Evolutionary conservation across 2,888 invertebrate species (phyloP).

Genomic region (Drosophila paucipuncta): DNA sequence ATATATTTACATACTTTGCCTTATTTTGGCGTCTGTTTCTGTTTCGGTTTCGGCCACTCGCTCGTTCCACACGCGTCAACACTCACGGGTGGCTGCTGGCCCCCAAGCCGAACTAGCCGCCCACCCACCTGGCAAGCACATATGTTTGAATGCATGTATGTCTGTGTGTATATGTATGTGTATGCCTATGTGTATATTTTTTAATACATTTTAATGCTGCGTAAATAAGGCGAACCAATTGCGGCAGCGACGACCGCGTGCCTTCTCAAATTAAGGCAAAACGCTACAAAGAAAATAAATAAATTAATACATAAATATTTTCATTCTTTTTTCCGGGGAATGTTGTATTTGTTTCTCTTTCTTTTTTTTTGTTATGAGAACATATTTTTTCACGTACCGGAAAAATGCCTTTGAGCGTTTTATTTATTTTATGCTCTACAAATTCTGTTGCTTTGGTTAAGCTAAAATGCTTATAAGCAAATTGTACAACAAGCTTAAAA

Average conservation of each 20-base stretch:
- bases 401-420: conserved; percentile 27
- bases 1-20: conserved; percentile 45
- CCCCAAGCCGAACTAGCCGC: conserved; percentile 8
- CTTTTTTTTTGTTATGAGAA: conserved; percentile 24
- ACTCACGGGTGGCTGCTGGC: conserved; percentile 14
- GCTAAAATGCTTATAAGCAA: not conserved
- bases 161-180: not conserved
- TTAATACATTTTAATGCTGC: conserved; percentile 76
- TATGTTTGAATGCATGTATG: not conserved
- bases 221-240: conserved; percentile 68
- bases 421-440: conserved; percentile 23
- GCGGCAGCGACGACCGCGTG: conserved; percentile 30
- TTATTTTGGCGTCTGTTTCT: conserved; percentile 56
- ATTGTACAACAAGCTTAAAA: conserved; percentile 36
- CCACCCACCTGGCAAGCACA: conserved; percentile 62
- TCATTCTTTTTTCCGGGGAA: conserved; percentile 50
- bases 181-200: conserved; percentile 28
- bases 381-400: conserved; percentile 54
- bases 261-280: conserved; percentile 12
- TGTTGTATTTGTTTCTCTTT: conserved; percentile 6
- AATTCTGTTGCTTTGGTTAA: not conserved
- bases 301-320: conserved; percentile 62
- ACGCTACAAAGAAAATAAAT: conserved; percentile 42
- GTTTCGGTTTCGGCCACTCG: conserved; percentile 2
- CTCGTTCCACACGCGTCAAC: conserved; percentile 67